Base-by-base conservation (phyloP, 1,140 invertebrate species). In the Drosophila bocki region DNA sequence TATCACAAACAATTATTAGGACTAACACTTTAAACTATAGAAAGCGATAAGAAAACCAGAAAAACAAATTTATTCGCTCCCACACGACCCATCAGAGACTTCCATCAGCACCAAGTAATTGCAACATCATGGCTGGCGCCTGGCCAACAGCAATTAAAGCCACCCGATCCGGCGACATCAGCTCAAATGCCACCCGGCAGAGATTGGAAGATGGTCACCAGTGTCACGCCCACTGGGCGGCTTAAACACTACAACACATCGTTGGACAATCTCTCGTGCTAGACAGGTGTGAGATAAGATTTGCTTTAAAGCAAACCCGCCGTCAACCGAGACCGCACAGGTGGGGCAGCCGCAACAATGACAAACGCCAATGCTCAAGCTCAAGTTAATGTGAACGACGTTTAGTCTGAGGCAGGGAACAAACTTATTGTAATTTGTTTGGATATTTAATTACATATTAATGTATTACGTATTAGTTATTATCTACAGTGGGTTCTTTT, bases 311-410 rank as follows among this genome's bases (percentile, higher is more conserved):
- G 9, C 29, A 11, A 51, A 41, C 51, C 59, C 60, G 44, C 44
- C 65, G 57, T 78, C 86, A 81, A 58, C 51, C 22, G 58, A 91
- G 76, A 85, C 79, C 75, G 45, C 78, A 84, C 80, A 90, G 81
- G 68, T 80, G 78, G 79, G 64, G 72, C 65, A 62, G 76, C 63
- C 53, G 8, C 51, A 70, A 47, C 47, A 51, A 69, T 63, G 33
- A 26, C 26, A 45, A 65, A 9, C 26, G 19, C 8, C 17, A 63
- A 22, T 48, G 64, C 42, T 48, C 13, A 41, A 48, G 64, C 59
- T 17, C 13, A 33, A 8, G 44, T 22, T 32, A 32, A 68, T 41
- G 19, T 39, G 62, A 51, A 11, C 22, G 35, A 17, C 65, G 62
- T 51, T 67, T 68, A 68, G 61, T 47, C 57, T 62, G 17, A 48